Percentiles rank a stretch among this genome's conserved stretches.
Conservation (phyloP, 2,113 vertebrate species). For the Willisornis vidua region DNA sequence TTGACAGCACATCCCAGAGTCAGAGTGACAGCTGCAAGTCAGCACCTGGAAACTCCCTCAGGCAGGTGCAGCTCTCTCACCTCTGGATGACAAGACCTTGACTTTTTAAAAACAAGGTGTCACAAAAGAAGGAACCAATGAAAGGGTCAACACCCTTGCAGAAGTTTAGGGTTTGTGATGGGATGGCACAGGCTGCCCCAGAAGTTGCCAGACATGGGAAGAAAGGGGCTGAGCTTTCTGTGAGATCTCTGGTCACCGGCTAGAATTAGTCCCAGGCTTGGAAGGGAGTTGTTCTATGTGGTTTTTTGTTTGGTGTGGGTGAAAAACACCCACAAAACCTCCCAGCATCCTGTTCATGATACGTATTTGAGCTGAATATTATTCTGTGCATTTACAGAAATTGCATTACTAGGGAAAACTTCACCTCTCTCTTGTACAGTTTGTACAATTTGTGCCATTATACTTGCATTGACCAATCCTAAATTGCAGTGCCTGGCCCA, state of each 20-base stretch:
- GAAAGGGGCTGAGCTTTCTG: neutral
- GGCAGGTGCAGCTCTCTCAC: neutral
- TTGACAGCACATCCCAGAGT: neutral
- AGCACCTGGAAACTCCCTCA: neutral
- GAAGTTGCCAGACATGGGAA: neutral
- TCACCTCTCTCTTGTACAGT: neutral
- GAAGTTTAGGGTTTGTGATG: neutral
- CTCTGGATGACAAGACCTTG: neutral
- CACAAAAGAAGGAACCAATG: neutral
- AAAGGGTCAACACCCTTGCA: neutral
- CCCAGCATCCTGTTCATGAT: neutral
- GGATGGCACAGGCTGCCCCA: neutral
- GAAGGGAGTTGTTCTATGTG: neutral
- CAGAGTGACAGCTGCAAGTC: neutral
- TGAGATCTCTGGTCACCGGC: neutral
- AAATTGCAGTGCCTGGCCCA: neutral
- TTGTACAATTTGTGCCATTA: neutral
- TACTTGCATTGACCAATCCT: neutral
- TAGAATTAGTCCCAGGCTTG: neutral
- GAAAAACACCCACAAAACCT: neutral
- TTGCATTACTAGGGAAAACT: conserved; percentile 45
- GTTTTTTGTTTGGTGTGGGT: neutral
- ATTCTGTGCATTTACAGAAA: neutral
- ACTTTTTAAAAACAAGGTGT: neutral
- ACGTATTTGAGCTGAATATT: neutral